Evolutionary conservation across 1,140 invertebrate species (phyloP).

Genomic region (Wiebesia pumilae): DNA sequence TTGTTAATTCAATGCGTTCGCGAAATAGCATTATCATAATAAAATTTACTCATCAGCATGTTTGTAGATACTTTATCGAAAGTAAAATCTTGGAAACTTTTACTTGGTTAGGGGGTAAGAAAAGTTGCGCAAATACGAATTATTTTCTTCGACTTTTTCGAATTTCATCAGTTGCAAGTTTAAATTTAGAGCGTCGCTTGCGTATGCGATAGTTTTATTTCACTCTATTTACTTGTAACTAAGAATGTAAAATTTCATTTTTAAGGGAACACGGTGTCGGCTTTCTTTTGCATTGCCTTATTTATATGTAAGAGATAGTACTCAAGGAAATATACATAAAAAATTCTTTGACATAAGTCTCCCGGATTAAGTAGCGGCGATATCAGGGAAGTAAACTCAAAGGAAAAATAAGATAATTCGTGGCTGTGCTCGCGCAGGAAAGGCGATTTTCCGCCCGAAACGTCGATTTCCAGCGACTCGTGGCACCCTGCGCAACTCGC

Average conservation of each 20-base stretch:
- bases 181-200: not conserved
- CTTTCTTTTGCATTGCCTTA: not conserved
- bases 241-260: not conserved
- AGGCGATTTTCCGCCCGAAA: conserved; percentile 39
- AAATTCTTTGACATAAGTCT: not conserved
- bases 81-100: no score
- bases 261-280: not conserved
- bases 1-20: not conserved
- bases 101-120: no score
- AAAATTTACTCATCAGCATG: not conserved
- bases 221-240: not conserved
- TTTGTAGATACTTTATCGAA: not conserved
- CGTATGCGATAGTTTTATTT: not conserved
- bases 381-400: not conserved
- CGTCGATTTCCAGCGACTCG: conserved; percentile 31
- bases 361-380: not conserved
- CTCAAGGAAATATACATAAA: not conserved
- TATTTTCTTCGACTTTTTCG: no score
- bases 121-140: no score
- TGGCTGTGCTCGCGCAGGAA: not conserved
- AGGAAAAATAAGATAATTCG: conserved; percentile 20
- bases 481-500: not conserved
- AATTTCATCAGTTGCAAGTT: not conserved
- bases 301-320: not conserved
- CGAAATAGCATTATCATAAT: not conserved